phyloP scores from a whole-genome alignment of 1,140 invertebrate species.

The Hylyphantes graminicola region DNA sequence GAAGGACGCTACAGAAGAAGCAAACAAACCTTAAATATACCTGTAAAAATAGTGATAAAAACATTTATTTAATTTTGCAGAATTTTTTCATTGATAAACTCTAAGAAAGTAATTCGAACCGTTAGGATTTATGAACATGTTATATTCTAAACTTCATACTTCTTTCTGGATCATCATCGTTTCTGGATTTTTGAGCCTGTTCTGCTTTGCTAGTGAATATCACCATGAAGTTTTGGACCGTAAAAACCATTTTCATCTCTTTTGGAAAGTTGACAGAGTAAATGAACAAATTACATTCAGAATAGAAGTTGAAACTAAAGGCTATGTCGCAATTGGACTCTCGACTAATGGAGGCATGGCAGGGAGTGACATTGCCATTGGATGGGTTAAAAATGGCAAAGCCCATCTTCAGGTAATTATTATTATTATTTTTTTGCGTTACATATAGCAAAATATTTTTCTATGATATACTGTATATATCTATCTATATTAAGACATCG shows the following conservation, averaged over 20 bases:
- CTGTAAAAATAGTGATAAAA: background rate
- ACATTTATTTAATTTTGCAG: background rate
- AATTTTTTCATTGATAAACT: background rate
- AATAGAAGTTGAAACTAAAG: conserved; percentile 75
- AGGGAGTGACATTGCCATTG: conserved; percentile 81
- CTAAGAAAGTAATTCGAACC: background rate
- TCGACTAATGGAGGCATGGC: conserved; percentile 82
- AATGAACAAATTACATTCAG: conserved; percentile 47
- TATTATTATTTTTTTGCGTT: no score
- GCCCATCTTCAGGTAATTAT: conserved; percentile 66
- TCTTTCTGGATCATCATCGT: background rate
- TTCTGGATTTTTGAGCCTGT: background rate
- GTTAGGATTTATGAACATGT: background rate
- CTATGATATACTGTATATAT: no score
- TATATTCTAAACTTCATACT: background rate
- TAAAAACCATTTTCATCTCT: conserved; percentile 38
- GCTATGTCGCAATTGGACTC: conserved; percentile 85
- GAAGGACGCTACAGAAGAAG: no score
- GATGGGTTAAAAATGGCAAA: conserved; percentile 78
- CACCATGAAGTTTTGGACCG: conserved; percentile 38
- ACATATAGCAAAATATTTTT: no score
- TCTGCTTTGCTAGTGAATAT: conserved; percentile 6
- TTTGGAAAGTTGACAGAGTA: conserved; percentile 35
- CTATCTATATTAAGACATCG: no score
- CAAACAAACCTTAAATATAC: no score